phyloP scores from a whole-genome alignment of 2,113 vertebrate species.

The Albula glossodonta region DNA sequence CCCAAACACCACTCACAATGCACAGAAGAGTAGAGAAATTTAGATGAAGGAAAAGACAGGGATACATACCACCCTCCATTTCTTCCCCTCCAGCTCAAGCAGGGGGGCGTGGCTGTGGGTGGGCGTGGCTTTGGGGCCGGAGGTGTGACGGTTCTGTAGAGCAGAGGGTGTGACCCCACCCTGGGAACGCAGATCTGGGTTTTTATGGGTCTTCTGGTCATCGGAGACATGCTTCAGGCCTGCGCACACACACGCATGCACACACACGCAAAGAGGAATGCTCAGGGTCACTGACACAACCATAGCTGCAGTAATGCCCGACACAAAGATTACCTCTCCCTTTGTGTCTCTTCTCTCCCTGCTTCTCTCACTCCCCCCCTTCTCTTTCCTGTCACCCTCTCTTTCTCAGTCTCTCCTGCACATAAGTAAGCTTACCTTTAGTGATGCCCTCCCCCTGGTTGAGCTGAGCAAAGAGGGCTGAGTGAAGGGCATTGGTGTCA shows the following conservation, averaged over 20 bases:
- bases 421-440: slow-evolving; percentile 72
- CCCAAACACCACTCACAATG: too few species aligned
- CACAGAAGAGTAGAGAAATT: neutral
- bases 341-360: neutral
- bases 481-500: slow-evolving; percentile 68
- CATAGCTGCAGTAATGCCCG: too few species aligned
- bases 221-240: slow-evolving; percentile 90
- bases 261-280: too few species aligned
- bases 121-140: slow-evolving; percentile 53
- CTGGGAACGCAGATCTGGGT: slow-evolving; percentile 79
- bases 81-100: slow-evolving; percentile 92
- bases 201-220: slow-evolving; percentile 89
- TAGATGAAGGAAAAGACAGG: neutral
- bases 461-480: slow-evolving; percentile 87
- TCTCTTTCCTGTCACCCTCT: neutral
- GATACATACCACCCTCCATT: slow-evolving; percentile 92
- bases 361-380: neutral
- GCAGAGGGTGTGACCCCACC: slow-evolving; percentile 62
- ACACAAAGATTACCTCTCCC: neutral
- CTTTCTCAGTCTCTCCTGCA: neutral
- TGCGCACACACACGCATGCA: slow-evolving; percentile 40
- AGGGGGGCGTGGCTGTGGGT: slow-evolving; percentile 74
- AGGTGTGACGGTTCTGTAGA: slow-evolving; percentile 64
- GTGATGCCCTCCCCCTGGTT: slow-evolving; percentile 93
- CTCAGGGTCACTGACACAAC: too few species aligned